These are phyloP conservation scores for Poecilia picta DNA, from an alignment of 2,797 vertebrate genomes.

Conservation along the genomic window DNA sequence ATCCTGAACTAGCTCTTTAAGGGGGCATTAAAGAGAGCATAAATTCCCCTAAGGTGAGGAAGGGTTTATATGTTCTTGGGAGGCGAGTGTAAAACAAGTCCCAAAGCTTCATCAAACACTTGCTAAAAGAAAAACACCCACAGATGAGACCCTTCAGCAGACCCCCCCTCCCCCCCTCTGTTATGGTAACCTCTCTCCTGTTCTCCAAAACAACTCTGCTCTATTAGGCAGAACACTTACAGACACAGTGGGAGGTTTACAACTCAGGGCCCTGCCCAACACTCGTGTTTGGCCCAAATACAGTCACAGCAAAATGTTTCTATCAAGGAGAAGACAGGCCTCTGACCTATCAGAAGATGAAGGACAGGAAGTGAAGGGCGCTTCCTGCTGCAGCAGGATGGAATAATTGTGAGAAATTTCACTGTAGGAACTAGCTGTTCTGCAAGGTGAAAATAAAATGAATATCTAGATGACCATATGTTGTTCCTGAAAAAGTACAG, in stretches of 20 bases:
- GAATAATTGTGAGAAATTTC: constrained; percentile 31
- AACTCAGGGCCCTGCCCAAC: constrained; percentile 39
- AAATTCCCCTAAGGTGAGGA: constrained; percentile 13
- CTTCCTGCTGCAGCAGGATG: constrained; percentile 65
- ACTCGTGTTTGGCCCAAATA: constrained; percentile 42
- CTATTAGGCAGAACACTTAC: constrained; percentile 55
- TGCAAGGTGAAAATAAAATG: not conserved
- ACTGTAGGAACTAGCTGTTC: not conserved
- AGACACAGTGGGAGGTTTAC: constrained; percentile 51
- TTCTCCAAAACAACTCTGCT: constrained; percentile 68
- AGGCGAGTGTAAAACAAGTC: constrained; percentile 32
- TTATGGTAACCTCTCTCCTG: constrained; percentile 75
- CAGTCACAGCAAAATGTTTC: constrained; percentile 62
- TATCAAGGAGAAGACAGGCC: constrained; percentile 58
- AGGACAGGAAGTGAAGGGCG: constrained; percentile 65
- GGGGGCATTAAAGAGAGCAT: constrained; percentile 1
- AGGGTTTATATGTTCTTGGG: constrained; percentile 20
- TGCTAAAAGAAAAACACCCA: constrained; percentile 63
- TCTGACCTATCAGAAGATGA: constrained; percentile 51
- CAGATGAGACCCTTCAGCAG: constrained; percentile 41
- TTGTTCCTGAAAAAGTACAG: not conserved
- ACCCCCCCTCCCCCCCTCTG: constrained; percentile 44
- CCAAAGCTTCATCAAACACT: constrained; percentile 48
- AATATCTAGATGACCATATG: not conserved
- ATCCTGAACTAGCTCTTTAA: not conserved